Base-by-base conservation (phyloP, 2,888 invertebrate genomes). In the Lasioglossum pauxillum region DNA sequence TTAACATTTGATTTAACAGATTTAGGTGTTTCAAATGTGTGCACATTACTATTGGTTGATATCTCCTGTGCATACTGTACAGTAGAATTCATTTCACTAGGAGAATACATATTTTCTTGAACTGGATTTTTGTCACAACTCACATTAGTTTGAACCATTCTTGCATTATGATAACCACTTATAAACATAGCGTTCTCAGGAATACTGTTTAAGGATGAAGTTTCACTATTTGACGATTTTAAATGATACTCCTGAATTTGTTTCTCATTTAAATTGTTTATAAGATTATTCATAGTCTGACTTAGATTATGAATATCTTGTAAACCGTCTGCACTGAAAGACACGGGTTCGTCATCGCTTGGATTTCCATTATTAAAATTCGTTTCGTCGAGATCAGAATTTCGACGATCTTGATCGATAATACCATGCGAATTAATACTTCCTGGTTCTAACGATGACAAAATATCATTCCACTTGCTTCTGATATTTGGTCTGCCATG, bases 281-380 rank as follows among this genome's bases (percentile, higher is more conserved):
- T 91, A 46, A 94, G 84, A 88, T 92, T 90, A 57, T 92, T 86
- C 86, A 93, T 77, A 41, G 92, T 93, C 38, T 87, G 90, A 27
- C 92, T 92, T 27, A 94, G 78, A 44, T 85, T 88, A 31, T 92
- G 86, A 44, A 94, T 91, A 46, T 92, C 92, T 77, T 91, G 91
- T 44, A 93, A 82, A 81, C 92, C 92, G 57, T 92, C 93, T 49
- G 90, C 89, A 79, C 91, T 93, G 79, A 91, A 80, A 41, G 91
- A 93, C 49, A 91, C 82, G 19, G 91, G 91, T 79, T 92, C 91
- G 12, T 89, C 80, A 3, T 90, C 88, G 71, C 57, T 84, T 41
- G 71, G 80, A 80, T 92, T 92, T 41, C 89, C 90, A 78, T 92
- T 92, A 10, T 86, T 73, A 76, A 90, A 85, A 73, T 93, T 91